phyloP scores from a whole-genome alignment of 2,888 invertebrate genomes.

The Drosophila merina region DNA sequence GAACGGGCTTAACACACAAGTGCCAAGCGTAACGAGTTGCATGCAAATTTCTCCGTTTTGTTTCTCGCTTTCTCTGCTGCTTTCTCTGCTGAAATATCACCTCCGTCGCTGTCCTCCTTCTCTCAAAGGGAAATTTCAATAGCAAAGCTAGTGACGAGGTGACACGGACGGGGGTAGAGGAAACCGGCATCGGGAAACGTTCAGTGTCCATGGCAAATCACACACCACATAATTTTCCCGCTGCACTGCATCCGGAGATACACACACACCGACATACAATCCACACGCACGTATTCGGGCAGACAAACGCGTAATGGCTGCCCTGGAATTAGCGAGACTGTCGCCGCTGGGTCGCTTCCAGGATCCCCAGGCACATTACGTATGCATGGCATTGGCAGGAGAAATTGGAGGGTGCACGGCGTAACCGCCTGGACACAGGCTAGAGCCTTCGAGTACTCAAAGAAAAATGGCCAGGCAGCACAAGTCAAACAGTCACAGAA shows the following conservation, averaged over 20 bases:
- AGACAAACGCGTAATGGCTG: conserved; percentile 37
- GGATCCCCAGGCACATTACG: conserved; percentile 78
- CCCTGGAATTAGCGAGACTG: conserved; percentile 73
- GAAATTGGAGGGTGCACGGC: conserved; percentile 42
- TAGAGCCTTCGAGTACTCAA: conserved; percentile 6
- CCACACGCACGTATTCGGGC: conserved; percentile 13
- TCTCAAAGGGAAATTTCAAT: conserved; percentile 46
- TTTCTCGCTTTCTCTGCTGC: conserved; percentile 29
- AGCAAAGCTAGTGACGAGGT: conserved; percentile 12
- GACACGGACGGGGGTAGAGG: conserved; percentile 4
- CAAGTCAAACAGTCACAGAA: conserved; percentile 39
- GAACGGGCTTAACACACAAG: conserved; percentile 74
- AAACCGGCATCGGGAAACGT: conserved; percentile 36
- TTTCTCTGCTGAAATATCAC: conserved; percentile 62
- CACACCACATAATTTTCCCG: conserved; percentile 80
- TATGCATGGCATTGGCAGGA: conserved; percentile 73
- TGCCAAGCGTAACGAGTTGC: conserved; percentile 78
- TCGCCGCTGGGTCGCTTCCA: conserved; percentile 58
- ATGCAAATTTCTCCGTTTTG: conserved; percentile 65
- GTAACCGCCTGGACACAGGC: conserved; percentile 67
- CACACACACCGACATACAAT: conserved; percentile 22
- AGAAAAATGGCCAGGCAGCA: conserved; percentile 43
- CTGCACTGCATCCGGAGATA: conserved; percentile 66
- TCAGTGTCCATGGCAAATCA: conserved; percentile 71
- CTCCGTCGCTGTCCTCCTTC: conserved; percentile 25